Conservation (phyloP, 2,797 vertebrate species). For the Margarornis squamiger region DNA sequence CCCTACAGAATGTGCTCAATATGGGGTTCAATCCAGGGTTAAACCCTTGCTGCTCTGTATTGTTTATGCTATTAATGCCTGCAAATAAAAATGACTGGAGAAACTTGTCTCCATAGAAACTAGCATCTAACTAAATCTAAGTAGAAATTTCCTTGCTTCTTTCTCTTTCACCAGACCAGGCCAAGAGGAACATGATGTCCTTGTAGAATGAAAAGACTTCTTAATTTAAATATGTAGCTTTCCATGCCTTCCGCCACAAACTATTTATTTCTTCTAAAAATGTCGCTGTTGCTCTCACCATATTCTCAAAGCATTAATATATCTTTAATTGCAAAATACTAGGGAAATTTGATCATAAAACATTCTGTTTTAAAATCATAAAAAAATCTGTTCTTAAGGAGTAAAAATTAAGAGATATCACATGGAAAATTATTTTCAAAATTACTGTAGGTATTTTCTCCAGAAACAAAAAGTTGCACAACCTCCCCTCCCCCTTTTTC, state of each 20-base stretch:
- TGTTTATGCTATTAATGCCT: conserved; percentile 52
- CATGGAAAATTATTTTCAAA: not conserved
- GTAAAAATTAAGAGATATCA: not conserved
- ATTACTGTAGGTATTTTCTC: not conserved
- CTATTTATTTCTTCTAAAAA: not conserved
- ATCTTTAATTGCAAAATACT: not conserved
- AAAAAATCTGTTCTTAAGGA: not conserved
- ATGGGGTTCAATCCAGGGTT: conserved; percentile 54
- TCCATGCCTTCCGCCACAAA: not conserved
- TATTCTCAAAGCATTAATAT: not conserved
- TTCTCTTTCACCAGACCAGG: conserved; percentile 15
- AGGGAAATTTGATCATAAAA: not conserved
- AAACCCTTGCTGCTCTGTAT: conserved; percentile 50
- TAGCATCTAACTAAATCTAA: conserved; percentile 42
- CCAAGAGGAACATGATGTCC: conserved; percentile 35
- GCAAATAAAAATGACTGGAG: conserved; percentile 59
- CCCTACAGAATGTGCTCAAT: conserved; percentile 5
- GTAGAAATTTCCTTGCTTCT: conserved; percentile 37
- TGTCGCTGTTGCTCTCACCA: not conserved
- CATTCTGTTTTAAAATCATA: no score
- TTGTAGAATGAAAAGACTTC: not conserved
- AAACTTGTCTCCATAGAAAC: conserved; percentile 68
- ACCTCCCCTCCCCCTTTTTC: not conserved
- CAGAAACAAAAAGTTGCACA: not conserved
- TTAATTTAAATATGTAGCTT: not conserved